A percentile compares a stretch with the other conserved stretches of the same genome.
These are phyloP conservation scores for Sciurus niger DNA, from an alignment of 2,113 vertebrate species.

Conservation along the genomic window DNA sequence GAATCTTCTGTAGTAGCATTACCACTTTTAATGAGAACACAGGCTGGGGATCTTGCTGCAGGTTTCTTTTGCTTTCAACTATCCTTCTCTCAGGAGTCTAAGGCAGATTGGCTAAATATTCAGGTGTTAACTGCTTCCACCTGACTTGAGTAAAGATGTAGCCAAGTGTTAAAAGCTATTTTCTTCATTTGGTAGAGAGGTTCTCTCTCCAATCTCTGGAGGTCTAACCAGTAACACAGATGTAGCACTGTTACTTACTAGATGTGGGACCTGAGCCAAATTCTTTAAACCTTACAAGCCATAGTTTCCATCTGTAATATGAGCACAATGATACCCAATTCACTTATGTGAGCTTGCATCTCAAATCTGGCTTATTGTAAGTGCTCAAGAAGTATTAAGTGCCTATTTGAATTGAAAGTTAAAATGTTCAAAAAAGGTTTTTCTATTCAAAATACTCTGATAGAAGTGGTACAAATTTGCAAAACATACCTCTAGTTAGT, in stretches of 20 bases:
- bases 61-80: not conserved
- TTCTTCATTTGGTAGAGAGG: not conserved
- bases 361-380: not conserved
- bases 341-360: not conserved
- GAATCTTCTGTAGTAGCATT: not conserved
- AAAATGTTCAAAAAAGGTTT: not conserved
- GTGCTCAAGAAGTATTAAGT: not conserved
- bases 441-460: conserved; percentile 42
- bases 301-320: not conserved
- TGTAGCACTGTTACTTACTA: not conserved
- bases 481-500: conserved; percentile 16
- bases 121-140: not conserved
- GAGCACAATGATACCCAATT: not conserved
- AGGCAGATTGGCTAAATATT: not conserved
- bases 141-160: not conserved
- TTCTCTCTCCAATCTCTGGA: not conserved
- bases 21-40: not conserved
- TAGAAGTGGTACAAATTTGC: not conserved
- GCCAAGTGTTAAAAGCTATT: not conserved
- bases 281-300: not conserved
- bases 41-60: not conserved
- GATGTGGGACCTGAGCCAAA: not conserved
- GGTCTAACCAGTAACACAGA: not conserved
- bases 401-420: conserved; percentile 15
- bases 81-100: not conserved